phyloP scores from a whole-genome alignment of 1,140 invertebrate species.

The Heliothis virescens region DNA sequence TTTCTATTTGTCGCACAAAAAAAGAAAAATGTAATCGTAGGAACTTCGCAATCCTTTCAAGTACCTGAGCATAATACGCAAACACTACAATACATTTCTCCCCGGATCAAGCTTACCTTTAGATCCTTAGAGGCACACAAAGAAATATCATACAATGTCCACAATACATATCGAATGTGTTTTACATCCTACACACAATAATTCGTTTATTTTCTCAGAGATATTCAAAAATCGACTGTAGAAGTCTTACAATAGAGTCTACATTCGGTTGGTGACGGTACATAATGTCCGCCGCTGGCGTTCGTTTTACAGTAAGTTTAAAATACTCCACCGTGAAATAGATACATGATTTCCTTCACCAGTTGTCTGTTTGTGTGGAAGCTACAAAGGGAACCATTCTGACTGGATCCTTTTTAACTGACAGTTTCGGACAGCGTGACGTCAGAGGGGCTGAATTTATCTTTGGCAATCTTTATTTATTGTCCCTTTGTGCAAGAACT shows the following conservation, averaged over 20 bases:
- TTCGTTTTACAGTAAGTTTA: conserved; percentile 20
- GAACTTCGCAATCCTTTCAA: neutral
- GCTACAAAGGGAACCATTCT: conserved; percentile 15
- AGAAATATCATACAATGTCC: conserved; percentile 31
- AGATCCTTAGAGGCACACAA: conserved; percentile 15
- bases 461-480: conserved; percentile 5
- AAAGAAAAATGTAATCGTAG: neutral
- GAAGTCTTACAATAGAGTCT: neutral
- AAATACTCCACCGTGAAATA: conserved; percentile 24
- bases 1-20: neutral
- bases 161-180: conserved; percentile 30
- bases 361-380: conserved; percentile 4
- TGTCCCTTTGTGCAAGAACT: neutral
- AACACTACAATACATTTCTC: conserved; percentile 30
- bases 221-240: neutral
- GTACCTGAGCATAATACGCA: conserved; percentile 10
- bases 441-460: conserved; percentile 10
- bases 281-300: neutral
- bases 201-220: neutral
- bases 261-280: neutral
- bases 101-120: conserved; percentile 16
- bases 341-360: conserved; percentile 4
- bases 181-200: conserved; percentile 19
- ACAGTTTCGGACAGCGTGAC: conserved; percentile 12
- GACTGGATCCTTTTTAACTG: conserved; percentile 22